phyloP scores from a whole-genome alignment of 1,140 invertebrate genomes.

The Arion vulgaris region DNA sequence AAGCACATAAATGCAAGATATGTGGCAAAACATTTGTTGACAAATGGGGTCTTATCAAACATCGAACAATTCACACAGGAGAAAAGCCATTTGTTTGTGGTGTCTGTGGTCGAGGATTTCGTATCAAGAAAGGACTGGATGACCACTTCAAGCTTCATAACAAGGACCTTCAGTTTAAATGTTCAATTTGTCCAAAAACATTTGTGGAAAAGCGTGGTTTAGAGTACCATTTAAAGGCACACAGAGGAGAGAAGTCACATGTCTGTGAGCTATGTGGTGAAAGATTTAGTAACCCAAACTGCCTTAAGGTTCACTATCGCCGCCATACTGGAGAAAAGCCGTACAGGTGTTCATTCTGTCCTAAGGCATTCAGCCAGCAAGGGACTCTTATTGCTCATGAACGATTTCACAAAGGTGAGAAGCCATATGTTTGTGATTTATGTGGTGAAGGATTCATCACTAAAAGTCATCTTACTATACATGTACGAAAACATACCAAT shows the following conservation, averaged over 20 bases:
- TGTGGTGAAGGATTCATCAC: conserved; percentile 43
- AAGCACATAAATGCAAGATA: conserved; percentile 80
- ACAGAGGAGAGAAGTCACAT: conserved; percentile 31
- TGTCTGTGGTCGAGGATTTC: conserved; percentile 40
- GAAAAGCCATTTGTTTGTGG: conserved; percentile 50
- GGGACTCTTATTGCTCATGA: conserved; percentile 32
- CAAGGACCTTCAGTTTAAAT: conserved; percentile 29
- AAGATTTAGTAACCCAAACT: conserved; percentile 24
- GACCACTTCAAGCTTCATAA: conserved; percentile 37
- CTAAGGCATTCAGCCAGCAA: conserved; percentile 31
- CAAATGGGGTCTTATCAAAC: conserved; percentile 95
- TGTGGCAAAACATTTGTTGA: conserved; percentile 97
- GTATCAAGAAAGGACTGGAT: conserved; percentile 31
- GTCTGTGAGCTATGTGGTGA: conserved; percentile 36
- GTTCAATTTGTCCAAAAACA: conserved; percentile 28
- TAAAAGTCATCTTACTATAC: conserved; percentile 34
- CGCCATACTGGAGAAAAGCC: conserved; percentile 40
- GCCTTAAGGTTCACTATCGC: conserved; percentile 29
- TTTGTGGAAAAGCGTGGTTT: conserved; percentile 37
- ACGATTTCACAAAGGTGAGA: conserved; percentile 72
- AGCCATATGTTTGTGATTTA: conserved; percentile 77
- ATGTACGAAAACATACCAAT: conserved; percentile 34
- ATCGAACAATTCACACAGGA: conserved; percentile 89
- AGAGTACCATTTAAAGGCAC: conserved; percentile 25
- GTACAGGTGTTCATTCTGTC: conserved; percentile 30